These are phyloP conservation scores for Trichonephila inaurata DNA, from an alignment of 1,140 invertebrate species.

Conservation along the genomic window DNA sequence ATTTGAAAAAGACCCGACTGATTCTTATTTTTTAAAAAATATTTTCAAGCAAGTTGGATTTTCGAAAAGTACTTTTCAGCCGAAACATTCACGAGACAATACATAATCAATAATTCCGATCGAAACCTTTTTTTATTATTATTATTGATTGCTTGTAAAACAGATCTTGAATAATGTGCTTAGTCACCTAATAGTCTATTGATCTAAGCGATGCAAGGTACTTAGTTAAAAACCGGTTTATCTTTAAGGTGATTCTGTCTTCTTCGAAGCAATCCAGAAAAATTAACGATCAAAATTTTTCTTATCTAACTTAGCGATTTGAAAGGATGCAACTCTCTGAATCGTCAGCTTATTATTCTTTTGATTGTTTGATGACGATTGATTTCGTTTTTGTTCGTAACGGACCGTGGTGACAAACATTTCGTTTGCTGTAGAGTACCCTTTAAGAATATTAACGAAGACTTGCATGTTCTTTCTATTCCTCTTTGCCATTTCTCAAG, in stretches of 20 bases:
- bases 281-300: not conserved
- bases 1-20: too few relatives aligned
- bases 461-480: not conserved
- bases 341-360: not conserved
- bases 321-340: not conserved
- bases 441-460: not conserved
- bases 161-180: too few relatives aligned
- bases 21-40: too few relatives aligned
- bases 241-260: not conserved
- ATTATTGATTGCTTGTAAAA: too few relatives aligned
- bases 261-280: not conserved
- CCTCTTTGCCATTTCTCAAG: conserved; percentile 10
- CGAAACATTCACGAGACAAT: too few relatives aligned
- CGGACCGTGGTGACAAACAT: not conserved
- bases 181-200: not conserved
- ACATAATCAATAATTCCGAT: too few relatives aligned
- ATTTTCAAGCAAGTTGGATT: too few relatives aligned
- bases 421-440: not conserved
- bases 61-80: too few relatives aligned
- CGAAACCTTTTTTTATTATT: too few relatives aligned
- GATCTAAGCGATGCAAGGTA: not conserved
- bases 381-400: not conserved
- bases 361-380: conserved; percentile 11
- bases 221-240: not conserved
- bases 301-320: not conserved